A percentile compares a stretch with the other conserved stretches of the same genome.
These are phyloP conservation scores for Campoplex nolae DNA, from an alignment of 2,888 invertebrate species.

Conservation along the genomic window DNA sequence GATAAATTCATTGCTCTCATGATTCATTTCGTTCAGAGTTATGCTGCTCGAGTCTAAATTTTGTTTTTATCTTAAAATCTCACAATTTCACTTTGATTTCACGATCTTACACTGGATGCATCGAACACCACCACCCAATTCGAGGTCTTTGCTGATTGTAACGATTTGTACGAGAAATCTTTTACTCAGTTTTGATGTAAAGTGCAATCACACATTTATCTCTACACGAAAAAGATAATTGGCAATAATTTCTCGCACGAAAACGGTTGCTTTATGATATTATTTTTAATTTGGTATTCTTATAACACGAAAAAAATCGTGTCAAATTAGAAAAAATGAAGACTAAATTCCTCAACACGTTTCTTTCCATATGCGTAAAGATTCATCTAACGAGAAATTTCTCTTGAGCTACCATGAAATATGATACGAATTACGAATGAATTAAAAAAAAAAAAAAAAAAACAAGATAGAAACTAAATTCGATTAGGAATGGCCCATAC, in stretches of 20 bases:
- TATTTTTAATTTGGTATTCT: background rate
- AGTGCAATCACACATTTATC: background rate
- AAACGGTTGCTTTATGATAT: background rate
- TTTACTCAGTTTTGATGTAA: background rate
- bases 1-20: background rate
- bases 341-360: background rate
- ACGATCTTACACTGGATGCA: background rate
- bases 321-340: background rate
- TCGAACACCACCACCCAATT: background rate
- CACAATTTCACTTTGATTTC: background rate
- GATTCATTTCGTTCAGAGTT: background rate
- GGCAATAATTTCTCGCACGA: background rate
- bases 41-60: background rate
- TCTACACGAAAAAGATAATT: background rate
- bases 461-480: background rate
- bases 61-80: background rate
- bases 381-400: background rate
- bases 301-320: background rate
- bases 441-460: background rate
- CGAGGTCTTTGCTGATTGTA: background rate
- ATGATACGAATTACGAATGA: background rate
- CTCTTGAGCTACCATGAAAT: background rate
- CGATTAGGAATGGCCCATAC: slow-evolving; percentile 3
- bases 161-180: background rate
- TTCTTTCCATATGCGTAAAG: background rate